These are phyloP conservation scores for Nycticorax nycticorax DNA, from an alignment of 2,113 vertebrate genomes.

Conservation along the genomic window DNA sequence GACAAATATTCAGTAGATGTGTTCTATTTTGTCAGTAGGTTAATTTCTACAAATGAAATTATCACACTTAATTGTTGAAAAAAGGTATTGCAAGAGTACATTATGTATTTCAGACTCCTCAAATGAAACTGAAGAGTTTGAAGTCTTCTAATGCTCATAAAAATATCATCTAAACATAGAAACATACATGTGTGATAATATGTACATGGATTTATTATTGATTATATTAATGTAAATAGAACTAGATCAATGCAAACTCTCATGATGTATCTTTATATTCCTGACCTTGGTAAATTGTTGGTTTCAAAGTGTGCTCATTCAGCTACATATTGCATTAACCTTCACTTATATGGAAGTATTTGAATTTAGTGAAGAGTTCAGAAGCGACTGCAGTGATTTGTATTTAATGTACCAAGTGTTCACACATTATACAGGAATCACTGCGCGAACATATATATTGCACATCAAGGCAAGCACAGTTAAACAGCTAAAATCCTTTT, in stretches of 20 bases:
- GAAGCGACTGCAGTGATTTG: background rate
- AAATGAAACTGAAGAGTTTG: background rate
- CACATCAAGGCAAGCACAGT: background rate
- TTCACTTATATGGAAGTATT: background rate
- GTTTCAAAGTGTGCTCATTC: background rate
- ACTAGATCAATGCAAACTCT: background rate
- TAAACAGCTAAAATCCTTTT: background rate
- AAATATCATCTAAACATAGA: background rate
- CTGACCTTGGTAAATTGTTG: rapidly evolving
- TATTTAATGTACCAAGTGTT: background rate
- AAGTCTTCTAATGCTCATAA: background rate
- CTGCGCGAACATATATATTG: background rate
- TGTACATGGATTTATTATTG: background rate
- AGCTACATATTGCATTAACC: background rate
- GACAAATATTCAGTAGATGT: background rate
- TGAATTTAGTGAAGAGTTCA: background rate
- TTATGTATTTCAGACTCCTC: background rate
- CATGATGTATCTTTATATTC: background rate
- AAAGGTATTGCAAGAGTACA: background rate
- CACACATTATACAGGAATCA: background rate
- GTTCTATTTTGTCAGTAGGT: background rate
- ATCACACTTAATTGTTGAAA: background rate
- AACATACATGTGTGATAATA: rapidly evolving
- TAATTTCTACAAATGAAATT: background rate
- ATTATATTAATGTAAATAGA: background rate